phyloP scores from a whole-genome alignment of 2,113 vertebrate species.

The Ciconia boyciana region DNA sequence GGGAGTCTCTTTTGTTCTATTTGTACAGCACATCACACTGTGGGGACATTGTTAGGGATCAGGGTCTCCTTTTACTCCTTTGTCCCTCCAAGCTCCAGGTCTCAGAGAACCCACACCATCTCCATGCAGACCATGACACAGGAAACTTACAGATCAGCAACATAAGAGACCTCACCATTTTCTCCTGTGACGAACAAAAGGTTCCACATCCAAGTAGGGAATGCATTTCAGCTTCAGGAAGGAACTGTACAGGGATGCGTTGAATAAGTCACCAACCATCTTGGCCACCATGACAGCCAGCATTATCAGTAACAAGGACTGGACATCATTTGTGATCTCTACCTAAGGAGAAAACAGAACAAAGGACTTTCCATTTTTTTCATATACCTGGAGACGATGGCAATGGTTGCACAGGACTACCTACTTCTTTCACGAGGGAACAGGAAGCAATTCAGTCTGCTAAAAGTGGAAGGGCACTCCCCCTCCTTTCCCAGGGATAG shows the following conservation, averaged over 20 bases:
- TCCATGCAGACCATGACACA: not conserved
- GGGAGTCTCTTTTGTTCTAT: not conserved
- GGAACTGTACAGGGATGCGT: not conserved
- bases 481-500: not conserved
- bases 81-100: not conserved
- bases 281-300: constrained; percentile 36
- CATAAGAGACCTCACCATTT: constrained; percentile 17
- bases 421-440: not conserved
- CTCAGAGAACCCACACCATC: not conserved
- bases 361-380: not conserved
- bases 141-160: not conserved
- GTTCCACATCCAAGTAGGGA: constrained; percentile 29
- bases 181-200: not conserved
- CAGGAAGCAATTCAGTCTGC: not conserved
- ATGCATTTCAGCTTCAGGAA: constrained; percentile 57
- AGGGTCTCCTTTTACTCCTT: not conserved
- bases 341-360: constrained; percentile 6
- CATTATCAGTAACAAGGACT: constrained; percentile 32
- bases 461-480: not conserved
- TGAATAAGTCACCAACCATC: constrained; percentile 39
- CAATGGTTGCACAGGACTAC: not conserved
- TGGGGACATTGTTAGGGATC: not conserved
- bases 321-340: constrained; percentile 56
- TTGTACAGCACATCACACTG: not conserved
- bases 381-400: not conserved